These are phyloP conservation scores for Philaethria dido DNA, from an alignment of 2,888 invertebrate genomes.

Conservation along the genomic window DNA sequence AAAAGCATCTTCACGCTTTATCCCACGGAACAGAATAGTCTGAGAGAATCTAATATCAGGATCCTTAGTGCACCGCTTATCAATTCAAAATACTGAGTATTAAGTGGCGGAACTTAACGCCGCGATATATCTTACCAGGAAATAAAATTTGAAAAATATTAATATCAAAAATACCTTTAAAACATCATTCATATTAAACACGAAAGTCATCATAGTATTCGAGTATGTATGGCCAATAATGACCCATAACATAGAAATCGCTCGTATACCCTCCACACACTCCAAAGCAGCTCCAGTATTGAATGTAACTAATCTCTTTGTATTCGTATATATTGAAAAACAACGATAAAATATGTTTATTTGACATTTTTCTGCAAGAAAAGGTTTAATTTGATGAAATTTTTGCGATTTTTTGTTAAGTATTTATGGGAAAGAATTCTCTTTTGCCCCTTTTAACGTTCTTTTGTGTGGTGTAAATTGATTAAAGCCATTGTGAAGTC, in stretches of 20 bases:
- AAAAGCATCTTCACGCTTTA: too few relatives aligned
- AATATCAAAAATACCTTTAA: slow-evolving; percentile 13
- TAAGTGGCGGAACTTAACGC: too few relatives aligned
- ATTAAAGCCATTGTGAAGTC: too few relatives aligned
- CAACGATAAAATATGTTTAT: slow-evolving; percentile 51
- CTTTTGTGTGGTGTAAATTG: too few relatives aligned
- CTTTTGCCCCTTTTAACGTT: too few relatives aligned
- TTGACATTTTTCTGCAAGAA: slow-evolving; percentile 54
- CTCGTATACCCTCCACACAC: slow-evolving; percentile 74
- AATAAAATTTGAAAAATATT: too few relatives aligned
- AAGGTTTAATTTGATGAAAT: not conserved
- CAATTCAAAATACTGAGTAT: too few relatives aligned
- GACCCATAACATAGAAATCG: slow-evolving; percentile 78
- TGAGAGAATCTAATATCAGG: too few relatives aligned
- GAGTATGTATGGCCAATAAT: slow-evolving; percentile 68
- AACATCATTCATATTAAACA: slow-evolving; percentile 19
- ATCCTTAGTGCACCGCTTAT: too few relatives aligned
- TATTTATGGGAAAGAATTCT: not conserved
- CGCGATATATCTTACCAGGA: too few relatives aligned
- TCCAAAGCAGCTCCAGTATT: slow-evolving; percentile 60
- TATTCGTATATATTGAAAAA: slow-evolving; percentile 70
- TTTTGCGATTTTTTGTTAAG: not conserved
- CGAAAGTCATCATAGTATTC: slow-evolving; percentile 34
- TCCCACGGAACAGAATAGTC: too few relatives aligned
- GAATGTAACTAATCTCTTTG: slow-evolving; percentile 63